Evolutionary conservation across 2,113 vertebrate species (phyloP).

Genomic region (Garra rufa): DNA sequence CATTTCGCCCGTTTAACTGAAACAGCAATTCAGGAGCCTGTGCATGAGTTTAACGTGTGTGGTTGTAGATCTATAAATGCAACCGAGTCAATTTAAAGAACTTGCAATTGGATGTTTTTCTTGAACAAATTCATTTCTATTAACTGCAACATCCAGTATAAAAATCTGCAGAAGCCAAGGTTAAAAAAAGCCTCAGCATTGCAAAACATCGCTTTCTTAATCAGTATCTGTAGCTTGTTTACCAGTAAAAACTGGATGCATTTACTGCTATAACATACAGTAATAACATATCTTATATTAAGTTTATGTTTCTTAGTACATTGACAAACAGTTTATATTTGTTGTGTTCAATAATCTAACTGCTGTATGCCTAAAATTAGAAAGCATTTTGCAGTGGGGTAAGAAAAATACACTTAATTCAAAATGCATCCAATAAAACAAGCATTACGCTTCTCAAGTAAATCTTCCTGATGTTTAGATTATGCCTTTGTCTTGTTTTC

Average conservation of each 20-base stretch:
- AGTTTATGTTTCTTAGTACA: not conserved
- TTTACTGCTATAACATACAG: not conserved
- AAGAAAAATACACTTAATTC: not conserved
- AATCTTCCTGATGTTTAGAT: not conserved
- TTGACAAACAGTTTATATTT: not conserved
- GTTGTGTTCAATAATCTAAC: not conserved
- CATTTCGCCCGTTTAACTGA: slow-evolving; percentile 22
- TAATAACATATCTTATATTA: not conserved
- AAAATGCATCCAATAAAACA: not conserved
- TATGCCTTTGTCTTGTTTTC: not conserved
- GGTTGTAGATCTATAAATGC: not conserved
- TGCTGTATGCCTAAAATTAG: not conserved
- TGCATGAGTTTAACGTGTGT: not conserved
- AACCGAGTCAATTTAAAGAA: not conserved
- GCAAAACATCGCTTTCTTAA: not conserved
- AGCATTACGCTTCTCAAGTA: not conserved
- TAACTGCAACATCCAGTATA: not conserved
- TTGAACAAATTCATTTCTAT: not conserved
- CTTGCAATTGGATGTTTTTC: not conserved
- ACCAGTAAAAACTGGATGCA: not conserved
- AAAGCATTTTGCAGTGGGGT: not conserved
- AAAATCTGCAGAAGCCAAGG: not conserved
- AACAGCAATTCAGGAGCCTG: slow-evolving; percentile 15
- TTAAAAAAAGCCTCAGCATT: not conserved
- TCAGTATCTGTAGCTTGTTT: not conserved